Evolutionary conservation across 2,888 invertebrate species (phyloP), one percentile per base, ranked within the genome.

Genomic region (Lamellibrachia columna): DNA sequence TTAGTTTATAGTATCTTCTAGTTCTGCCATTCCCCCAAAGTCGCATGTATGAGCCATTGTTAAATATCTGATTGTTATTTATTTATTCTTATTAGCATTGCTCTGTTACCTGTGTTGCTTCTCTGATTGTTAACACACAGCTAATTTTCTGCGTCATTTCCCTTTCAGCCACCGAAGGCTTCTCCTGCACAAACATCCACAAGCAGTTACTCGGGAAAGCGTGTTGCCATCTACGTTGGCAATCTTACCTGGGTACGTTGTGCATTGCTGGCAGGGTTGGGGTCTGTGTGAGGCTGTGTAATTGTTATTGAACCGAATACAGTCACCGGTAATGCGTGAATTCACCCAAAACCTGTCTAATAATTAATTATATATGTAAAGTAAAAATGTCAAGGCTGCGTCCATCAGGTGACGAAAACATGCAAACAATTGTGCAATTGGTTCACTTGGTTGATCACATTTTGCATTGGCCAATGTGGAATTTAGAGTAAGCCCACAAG

Each of bases 181-280:
- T 58, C 60, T 55, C 92, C 91, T n/a, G 90, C 93, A 11, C 91
- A 91, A 9, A 90, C 91, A 15, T 91, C 92, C 55, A 93, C 94
- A 53, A 53, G 91, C 4, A 93, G 93, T 91, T 94, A 93, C 93
- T 91, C 91, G 40, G 94, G 94, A 9, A 93, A 93, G 52, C 91
- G 92, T 40, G 92, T 93, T 91, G 92, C 94, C 52, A 92, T 99
- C 91, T 99, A 99, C 97, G 98, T 99, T 96, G 99, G 99, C 96
- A 99, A 99, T 97, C 97, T 99, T 95, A 99, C 99, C 95, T 99
- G 99, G 99, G 99, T 98, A 97, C 97, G 97, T 94, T 53, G 7
- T 9, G 58, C 55, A 75, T 75, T 75, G 3, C n/a, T 22, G 6
- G 6, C 22, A 22, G 75, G 15, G 75, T 15, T 11, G 75, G n/a